Conservation (phyloP, 2,888 invertebrate genomes). For the Taphrorychus bicolor region DNA sequence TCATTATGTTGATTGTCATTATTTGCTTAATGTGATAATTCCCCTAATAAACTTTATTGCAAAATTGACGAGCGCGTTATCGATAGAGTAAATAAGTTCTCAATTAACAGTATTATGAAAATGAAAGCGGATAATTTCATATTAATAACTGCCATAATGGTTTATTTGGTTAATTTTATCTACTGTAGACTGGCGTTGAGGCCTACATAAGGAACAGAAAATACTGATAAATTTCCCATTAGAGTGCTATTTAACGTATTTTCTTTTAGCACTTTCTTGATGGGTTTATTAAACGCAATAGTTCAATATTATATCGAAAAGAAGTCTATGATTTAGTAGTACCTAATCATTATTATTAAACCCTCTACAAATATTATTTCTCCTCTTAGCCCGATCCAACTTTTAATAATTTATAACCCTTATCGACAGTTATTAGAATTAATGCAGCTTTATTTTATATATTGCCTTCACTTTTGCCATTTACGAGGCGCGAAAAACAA, state of each 20-base stretch:
- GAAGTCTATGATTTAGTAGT: too few species aligned
- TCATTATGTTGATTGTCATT: not conserved
- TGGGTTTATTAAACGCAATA: not conserved
- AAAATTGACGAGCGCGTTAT: slow-evolving; percentile 7
- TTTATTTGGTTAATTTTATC: slow-evolving; percentile 19
- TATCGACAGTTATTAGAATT: slow-evolving; percentile 26
- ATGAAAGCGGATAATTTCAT: not conserved
- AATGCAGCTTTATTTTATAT: not conserved
- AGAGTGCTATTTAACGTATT: not conserved
- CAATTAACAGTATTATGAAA: too few species aligned
- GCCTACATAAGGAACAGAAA: not conserved
- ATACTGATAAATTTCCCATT: slow-evolving; percentile 1
- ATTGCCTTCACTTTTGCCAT: slow-evolving; percentile 20
- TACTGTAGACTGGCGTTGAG: not conserved
- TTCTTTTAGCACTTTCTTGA: not conserved
- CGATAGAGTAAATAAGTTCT: slow-evolving; percentile 23
- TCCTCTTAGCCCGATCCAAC: slow-evolving; percentile 12
- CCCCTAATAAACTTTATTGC: not conserved
- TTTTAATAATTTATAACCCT: slow-evolving; percentile 1
- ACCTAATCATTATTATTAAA: not conserved
- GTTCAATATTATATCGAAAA: too few species aligned
- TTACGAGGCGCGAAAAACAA: not conserved
- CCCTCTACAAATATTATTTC: slow-evolving; percentile 17
- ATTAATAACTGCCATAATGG: slow-evolving; percentile 11
- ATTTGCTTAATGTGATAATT: not conserved